These are phyloP conservation scores for Dromius quadrimaculatus DNA, from an alignment of 2,888 invertebrate genomes.

Conservation along the genomic window DNA sequence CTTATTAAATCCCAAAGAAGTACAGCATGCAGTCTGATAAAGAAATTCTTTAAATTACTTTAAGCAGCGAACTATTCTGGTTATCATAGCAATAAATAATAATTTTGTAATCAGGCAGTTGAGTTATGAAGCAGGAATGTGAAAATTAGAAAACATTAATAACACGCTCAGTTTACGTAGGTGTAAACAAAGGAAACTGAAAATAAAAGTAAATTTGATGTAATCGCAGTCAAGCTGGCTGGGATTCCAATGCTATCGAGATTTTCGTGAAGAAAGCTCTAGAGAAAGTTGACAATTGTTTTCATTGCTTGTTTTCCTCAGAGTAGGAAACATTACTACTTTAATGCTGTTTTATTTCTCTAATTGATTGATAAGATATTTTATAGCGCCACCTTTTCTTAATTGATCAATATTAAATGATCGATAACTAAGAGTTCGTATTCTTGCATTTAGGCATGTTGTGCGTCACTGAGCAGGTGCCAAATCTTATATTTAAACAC, in stretches of 20 bases:
- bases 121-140: slow-evolving; percentile 46
- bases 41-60: slow-evolving; percentile 23
- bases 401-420: too few relatives aligned
- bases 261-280: background rate
- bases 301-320: too few relatives aligned
- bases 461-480: too few relatives aligned
- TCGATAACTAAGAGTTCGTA: too few relatives aligned
- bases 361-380: too few relatives aligned
- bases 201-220: slow-evolving; percentile 24
- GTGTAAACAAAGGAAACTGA: slow-evolving; percentile 11
- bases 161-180: slow-evolving; percentile 5
- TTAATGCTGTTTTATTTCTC: too few relatives aligned
- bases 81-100: slow-evolving; percentile 29
- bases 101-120: slow-evolving; percentile 35
- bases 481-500: too few relatives aligned
- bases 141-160: slow-evolving; percentile 47
- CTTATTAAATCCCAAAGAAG: slow-evolving; percentile 20
- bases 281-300: background rate
- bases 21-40: slow-evolving; percentile 4
- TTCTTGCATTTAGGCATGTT: too few relatives aligned
- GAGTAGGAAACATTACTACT: too few relatives aligned
- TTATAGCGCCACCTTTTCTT: too few relatives aligned
- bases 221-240: background rate
- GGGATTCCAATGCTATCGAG: background rate
- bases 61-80: slow-evolving; percentile 28